These are phyloP conservation scores for Oreochromis spilurus DNA, from an alignment of 2,113 vertebrate genomes.

Conservation along the genomic window DNA sequence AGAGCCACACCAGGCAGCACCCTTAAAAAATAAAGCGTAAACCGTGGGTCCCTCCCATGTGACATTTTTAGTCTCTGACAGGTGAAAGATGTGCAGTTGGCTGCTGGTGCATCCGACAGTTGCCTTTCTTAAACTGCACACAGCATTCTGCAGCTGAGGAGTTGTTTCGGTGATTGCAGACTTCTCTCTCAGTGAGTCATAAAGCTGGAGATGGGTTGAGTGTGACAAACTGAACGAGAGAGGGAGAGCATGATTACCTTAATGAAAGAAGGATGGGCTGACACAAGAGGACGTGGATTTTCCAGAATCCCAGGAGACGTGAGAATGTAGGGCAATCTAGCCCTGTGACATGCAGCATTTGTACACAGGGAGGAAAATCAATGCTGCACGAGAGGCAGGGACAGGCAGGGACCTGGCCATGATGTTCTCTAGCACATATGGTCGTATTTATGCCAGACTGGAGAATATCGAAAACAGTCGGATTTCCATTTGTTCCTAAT, in stretches of 20 bases:
- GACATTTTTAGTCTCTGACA: not conserved
- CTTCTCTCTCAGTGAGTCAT: not conserved
- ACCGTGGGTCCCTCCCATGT: not conserved
- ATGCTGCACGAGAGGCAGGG: not conserved
- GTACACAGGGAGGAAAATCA: not conserved
- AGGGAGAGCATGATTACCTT: not conserved
- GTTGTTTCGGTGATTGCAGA: not conserved
- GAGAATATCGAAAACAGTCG: not conserved
- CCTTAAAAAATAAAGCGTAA: not conserved
- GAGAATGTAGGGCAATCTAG: constrained; percentile 13
- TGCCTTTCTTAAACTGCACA: not conserved
- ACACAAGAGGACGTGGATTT: not conserved
- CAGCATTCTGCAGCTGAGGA: not conserved
- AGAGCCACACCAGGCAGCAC: not conserved
- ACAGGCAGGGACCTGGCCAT: not conserved
- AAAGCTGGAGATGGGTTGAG: not conserved
- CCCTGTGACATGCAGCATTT: not conserved
- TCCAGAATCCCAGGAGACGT: not conserved
- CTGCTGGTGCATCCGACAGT: not conserved
- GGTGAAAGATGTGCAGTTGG: not conserved
- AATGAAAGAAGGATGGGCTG: not conserved
- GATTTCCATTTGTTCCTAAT: not conserved
- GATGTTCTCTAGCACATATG: not conserved
- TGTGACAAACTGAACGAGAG: not conserved
- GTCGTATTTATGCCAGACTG: not conserved